Conservation (phyloP, 2,113 vertebrate genomes). For the Craseonycteris thonglongyai region DNA sequence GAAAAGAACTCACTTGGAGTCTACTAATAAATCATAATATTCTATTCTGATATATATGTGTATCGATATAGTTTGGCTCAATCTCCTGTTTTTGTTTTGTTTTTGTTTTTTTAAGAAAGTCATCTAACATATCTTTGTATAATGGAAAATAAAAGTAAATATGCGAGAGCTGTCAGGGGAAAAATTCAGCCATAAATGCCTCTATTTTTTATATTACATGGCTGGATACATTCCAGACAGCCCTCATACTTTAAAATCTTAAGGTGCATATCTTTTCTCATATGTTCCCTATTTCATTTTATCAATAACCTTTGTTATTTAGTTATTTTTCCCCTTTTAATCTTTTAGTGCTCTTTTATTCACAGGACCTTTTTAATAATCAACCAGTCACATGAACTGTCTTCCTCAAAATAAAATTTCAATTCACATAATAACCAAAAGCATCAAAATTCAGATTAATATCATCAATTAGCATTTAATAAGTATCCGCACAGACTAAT, state of each 20-base stretch:
- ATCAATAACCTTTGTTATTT: background rate
- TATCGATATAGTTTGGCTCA: background rate
- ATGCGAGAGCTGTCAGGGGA: too few species aligned
- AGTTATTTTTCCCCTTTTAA: background rate
- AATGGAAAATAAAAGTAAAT: background rate
- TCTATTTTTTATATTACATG: too few species aligned
- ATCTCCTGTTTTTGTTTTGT: background rate
- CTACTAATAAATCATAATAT: background rate
- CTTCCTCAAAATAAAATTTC: background rate
- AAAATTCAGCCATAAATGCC: too few species aligned
- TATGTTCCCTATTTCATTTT: background rate
- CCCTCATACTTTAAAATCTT: background rate
- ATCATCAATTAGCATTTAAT: background rate
- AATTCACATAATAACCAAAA: background rate
- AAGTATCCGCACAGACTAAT: background rate
- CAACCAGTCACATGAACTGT: background rate
- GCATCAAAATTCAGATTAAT: background rate
- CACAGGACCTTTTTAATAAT: background rate
- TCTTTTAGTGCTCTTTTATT: background rate
- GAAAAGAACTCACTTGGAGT: slow-evolving; percentile 27
- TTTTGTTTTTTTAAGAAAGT: background rate
- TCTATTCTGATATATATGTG: background rate
- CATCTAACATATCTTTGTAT: background rate
- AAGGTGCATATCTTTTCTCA: background rate
- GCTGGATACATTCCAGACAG: too few species aligned